Percentiles rank a stretch among this genome's conserved stretches.
Evolutionary conservation across 2,888 invertebrate species (phyloP).

Genomic region (Drosophila dives): DNA sequence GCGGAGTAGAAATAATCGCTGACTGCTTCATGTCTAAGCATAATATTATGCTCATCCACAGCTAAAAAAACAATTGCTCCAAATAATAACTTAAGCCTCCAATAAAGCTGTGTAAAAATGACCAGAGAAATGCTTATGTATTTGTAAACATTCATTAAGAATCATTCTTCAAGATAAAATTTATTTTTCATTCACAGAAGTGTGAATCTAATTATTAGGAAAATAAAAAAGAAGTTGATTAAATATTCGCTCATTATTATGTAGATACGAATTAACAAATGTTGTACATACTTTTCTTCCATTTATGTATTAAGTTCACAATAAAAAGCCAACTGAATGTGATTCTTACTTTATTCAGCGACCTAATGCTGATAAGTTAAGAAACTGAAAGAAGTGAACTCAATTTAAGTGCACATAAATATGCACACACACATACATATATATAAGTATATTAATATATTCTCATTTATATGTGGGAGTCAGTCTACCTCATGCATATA

Average conservation of each 20-base stretch:
- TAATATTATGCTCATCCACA: constrained; percentile 42
- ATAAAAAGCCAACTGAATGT: neutral
- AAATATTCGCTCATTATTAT: neutral
- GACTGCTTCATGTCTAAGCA: constrained; percentile 59
- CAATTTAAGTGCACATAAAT: neutral
- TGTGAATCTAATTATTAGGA: neutral
- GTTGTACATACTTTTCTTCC: neutral
- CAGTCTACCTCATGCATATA: neutral
- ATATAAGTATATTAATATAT: neutral
- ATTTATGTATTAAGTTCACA: neutral
- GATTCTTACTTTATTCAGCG: neutral
- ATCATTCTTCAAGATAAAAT: neutral
- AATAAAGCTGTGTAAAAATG: constrained; percentile 37
- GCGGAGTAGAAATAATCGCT: constrained; percentile 12
- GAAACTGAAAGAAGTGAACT: neutral
- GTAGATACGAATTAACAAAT: neutral
- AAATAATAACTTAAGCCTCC: constrained; percentile 30
- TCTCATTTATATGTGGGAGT: neutral
- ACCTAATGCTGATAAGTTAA: constrained; percentile 1
- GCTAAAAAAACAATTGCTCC: constrained; percentile 39
- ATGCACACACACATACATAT: neutral
- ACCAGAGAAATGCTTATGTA: neutral
- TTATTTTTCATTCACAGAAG: neutral
- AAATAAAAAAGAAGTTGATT: neutral
- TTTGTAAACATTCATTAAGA: neutral